Evolutionary conservation across 2,113 vertebrate genomes (phyloP).

Genomic region (Prolemur simus): DNA sequence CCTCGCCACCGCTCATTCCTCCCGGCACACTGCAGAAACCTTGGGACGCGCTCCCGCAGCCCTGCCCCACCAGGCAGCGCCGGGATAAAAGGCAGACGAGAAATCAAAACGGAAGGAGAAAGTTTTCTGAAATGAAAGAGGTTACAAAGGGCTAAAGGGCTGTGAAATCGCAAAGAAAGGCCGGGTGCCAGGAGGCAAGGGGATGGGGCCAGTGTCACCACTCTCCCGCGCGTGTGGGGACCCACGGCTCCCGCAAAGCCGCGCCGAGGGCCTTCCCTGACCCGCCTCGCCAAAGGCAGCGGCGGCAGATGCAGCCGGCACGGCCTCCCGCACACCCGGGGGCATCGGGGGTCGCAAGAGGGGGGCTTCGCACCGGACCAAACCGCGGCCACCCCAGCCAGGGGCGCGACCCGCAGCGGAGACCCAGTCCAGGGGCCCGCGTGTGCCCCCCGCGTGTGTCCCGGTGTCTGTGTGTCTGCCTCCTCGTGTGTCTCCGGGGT

Average conservation of each 20-base stretch:
- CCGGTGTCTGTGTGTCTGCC: not conserved
- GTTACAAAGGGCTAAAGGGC: not conserved
- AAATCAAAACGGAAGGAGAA: not conserved
- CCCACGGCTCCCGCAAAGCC: not conserved
- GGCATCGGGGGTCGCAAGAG: not conserved
- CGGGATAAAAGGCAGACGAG: not conserved
- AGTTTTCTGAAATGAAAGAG: constrained; percentile 13
- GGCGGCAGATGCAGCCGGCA: accelerated
- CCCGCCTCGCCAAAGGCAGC: not conserved
- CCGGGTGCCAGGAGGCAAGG: no score
- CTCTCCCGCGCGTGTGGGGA: accelerated
- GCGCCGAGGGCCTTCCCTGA: not conserved
- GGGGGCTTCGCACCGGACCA: accelerated
- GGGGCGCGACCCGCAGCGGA: not conserved
- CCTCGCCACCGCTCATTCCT: not conserved
- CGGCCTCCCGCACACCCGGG: not conserved
- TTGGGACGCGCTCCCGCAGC: not conserved
- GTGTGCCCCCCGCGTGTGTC: not conserved
- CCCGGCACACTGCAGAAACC: not conserved
- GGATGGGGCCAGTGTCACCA: not conserved
- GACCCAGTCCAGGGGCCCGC: not conserved
- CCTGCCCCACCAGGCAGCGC: not conserved
- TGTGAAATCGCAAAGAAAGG: not conserved
- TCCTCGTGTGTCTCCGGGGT: not conserved
- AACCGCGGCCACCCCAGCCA: accelerated